Percentiles rank a stretch among this genome's conserved stretches.
phyloP scores from a whole-genome alignment of 2,113 vertebrate species.

The Cervus canadensis region DNA sequence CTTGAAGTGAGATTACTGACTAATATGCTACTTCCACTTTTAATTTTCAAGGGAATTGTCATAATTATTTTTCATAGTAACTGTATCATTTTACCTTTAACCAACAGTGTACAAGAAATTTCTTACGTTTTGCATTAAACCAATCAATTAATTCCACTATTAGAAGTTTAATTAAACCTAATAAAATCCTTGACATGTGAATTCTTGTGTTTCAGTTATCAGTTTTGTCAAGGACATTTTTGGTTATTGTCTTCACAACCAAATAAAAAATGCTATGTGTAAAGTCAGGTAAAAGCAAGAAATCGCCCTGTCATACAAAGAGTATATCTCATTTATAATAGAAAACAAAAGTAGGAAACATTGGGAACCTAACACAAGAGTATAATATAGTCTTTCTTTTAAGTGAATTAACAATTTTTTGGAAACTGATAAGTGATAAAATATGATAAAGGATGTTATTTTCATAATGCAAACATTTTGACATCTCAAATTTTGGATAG shows the following conservation, averaged over 20 bases:
- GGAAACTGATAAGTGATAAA: neutral
- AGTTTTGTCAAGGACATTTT: neutral
- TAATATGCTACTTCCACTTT: neutral
- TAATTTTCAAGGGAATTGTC: neutral
- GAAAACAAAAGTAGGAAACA: neutral
- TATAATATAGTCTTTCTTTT: neutral
- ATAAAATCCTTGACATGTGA: neutral
- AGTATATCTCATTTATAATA: neutral
- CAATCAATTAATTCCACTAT: slow-evolving; percentile 38
- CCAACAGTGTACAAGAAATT: neutral
- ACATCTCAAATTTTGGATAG: neutral
- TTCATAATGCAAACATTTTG: neutral
- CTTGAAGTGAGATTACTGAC: neutral
- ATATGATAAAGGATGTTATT: neutral
- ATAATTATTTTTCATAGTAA: neutral
- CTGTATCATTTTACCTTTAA: neutral
- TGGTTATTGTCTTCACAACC: neutral
- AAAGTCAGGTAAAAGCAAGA: neutral
- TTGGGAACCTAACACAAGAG: neutral
- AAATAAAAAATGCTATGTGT: neutral
- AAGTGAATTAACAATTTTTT: neutral
- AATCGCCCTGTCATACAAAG: neutral
- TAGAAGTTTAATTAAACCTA: slow-evolving; percentile 33
- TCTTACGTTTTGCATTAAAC: neutral
- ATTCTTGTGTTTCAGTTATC: neutral